phyloP scores from a whole-genome alignment of 2,797 vertebrate species.

The Phataginus tricuspis region DNA sequence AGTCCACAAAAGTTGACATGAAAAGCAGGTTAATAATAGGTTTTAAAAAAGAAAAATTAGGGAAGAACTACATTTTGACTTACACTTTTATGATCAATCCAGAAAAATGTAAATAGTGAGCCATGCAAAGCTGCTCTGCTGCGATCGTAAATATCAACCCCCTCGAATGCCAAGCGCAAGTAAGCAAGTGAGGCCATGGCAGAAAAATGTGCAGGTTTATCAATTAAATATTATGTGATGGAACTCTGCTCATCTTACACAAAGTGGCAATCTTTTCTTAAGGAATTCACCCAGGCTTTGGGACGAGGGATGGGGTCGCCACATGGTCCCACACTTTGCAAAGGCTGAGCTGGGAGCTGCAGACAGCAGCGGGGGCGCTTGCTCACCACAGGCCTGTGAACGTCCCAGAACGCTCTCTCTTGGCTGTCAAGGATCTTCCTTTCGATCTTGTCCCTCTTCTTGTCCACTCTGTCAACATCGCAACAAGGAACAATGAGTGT shows the following conservation, averaged over 20 bases:
- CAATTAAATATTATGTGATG: not conserved
- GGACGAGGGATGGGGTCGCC: accelerated
- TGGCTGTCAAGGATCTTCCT: constrained; percentile 99
- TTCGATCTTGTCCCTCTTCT: constrained; percentile 99
- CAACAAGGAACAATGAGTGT: constrained; percentile 53
- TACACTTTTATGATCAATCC: not conserved
- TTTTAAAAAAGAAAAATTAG: not conserved
- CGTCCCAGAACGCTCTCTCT: constrained; percentile 98
- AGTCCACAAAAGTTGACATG: not conserved
- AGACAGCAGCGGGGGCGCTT: accelerated
- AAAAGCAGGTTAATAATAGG: not conserved
- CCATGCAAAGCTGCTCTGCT: not conserved
- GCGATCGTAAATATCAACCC: not conserved
- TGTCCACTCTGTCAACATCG: constrained; percentile 92
- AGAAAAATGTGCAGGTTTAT: not conserved
- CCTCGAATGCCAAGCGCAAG: not conserved
- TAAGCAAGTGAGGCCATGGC: not conserved
- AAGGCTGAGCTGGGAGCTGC: not conserved
- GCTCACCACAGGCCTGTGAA: constrained; percentile 98
- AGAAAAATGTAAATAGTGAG: not conserved
- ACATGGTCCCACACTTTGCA: not conserved
- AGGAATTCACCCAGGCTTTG: not conserved
- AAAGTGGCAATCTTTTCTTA: not conserved
- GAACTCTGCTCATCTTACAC: not conserved
- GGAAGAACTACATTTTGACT: not conserved